Percentiles rank a stretch among this genome's conserved stretches.
Conservation (phyloP, 2,888 invertebrate species). For the Temnothorax rugatulus region DNA sequence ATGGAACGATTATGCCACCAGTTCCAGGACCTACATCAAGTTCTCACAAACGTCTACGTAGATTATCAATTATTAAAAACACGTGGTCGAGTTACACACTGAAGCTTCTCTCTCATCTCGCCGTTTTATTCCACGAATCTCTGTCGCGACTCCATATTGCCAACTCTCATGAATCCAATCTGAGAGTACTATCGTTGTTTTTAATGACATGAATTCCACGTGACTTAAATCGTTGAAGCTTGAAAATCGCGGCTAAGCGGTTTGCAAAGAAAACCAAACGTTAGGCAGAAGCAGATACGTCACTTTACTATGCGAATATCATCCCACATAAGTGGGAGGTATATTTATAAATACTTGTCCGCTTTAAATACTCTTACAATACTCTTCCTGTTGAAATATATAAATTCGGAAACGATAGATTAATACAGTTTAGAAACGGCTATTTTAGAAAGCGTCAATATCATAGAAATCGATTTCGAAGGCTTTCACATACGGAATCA, state of each 20-base stretch:
- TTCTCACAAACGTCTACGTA: constrained; percentile 80
- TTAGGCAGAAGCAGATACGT: constrained; percentile 5
- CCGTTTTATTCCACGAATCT: constrained; percentile 81
- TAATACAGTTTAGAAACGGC: constrained; percentile 8
- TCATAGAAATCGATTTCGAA: constrained; percentile 11
- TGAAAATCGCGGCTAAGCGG: constrained; percentile 57
- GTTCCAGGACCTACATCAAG: constrained; percentile 76
- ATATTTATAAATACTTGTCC: constrained; percentile 32
- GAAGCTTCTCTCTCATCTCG: constrained; percentile 79
- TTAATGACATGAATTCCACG: constrained; percentile 57
- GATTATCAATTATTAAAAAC: constrained; percentile 85
- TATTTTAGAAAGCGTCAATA: constrained; percentile 26
- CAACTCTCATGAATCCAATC: constrained; percentile 74
- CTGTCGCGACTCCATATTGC: constrained; percentile 64
- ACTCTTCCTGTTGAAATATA: constrained; percentile 11
- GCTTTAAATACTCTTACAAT: background rate
- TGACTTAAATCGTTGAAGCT: constrained; percentile 54
- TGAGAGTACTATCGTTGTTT: constrained; percentile 67
- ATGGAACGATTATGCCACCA: constrained; percentile 81
- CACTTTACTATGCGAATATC: background rate
- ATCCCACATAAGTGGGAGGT: background rate
- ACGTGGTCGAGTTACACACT: constrained; percentile 62
- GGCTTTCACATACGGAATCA: background rate
- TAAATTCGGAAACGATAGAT: constrained; percentile 36
- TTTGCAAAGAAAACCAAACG: constrained; percentile 14